These are phyloP conservation scores for Tautogolabrus adspersus DNA, from an alignment of 2,113 vertebrate species.

Conservation along the genomic window DNA sequence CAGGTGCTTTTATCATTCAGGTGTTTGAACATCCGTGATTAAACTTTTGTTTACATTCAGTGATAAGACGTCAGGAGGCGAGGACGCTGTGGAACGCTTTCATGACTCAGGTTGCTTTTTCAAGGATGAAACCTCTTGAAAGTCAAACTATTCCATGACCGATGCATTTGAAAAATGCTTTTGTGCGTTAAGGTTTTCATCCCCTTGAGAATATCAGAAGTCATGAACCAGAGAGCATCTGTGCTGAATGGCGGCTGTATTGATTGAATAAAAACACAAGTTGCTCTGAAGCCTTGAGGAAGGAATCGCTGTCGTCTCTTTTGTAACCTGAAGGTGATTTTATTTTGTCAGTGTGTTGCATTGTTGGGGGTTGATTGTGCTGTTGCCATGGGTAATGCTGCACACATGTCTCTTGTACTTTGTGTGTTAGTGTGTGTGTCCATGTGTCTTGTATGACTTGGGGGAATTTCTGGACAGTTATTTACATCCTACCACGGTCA, in stretches of 20 bases:
- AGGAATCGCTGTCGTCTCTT: conserved; percentile 8
- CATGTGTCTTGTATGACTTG: conserved; percentile 24
- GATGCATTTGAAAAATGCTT: background rate
- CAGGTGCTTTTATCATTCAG: conserved; percentile 50
- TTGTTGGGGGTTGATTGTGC: conserved; percentile 62
- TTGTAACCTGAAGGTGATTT: conserved; percentile 11
- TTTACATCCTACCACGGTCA: conserved; percentile 65
- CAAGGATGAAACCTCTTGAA: conserved; percentile 43
- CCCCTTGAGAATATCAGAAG: background rate
- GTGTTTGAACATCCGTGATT: conserved; percentile 43
- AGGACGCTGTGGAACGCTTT: background rate
- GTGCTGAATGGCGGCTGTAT: background rate
- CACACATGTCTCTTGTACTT: background rate
- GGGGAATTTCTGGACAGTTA: conserved; percentile 59
- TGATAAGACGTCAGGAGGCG: background rate
- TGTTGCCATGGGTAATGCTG: conserved; percentile 55
- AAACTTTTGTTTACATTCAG: conserved; percentile 1
- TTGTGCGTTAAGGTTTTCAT: conserved; percentile 17
- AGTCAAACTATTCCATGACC: background rate
- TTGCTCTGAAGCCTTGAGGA: background rate
- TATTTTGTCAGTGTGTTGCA: conserved; percentile 18
- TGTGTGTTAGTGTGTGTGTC: conserved; percentile 10
- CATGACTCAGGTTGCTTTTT: conserved; percentile 2
- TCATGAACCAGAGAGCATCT: background rate
- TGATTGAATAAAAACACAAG: conserved; percentile 17